Conservation (phyloP, 1,140 invertebrate species). For the Pachypeltis micranthus region DNA sequence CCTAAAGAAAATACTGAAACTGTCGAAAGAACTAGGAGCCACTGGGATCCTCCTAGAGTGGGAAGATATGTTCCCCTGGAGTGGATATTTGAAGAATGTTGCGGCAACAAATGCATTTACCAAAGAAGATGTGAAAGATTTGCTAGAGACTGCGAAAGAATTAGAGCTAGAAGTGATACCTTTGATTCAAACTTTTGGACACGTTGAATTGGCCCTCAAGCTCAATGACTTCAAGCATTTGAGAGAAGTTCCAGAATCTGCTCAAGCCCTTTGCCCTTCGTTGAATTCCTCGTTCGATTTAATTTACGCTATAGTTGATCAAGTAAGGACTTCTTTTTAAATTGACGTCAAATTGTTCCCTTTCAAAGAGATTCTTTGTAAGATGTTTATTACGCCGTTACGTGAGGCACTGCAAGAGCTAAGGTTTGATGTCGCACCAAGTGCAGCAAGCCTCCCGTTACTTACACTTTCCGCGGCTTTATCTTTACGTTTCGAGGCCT, state of each 20-base stretch:
- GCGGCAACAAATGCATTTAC: constrained; percentile 67
- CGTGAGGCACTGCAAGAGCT: too few relatives aligned
- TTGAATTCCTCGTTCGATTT: constrained; percentile 55
- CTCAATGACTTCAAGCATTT: constrained; percentile 59
- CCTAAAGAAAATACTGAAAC: constrained; percentile 57
- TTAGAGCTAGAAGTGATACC: constrained; percentile 77
- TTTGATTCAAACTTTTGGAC: constrained; percentile 90
- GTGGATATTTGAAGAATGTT: constrained; percentile 48
- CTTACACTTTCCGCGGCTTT: too few relatives aligned
- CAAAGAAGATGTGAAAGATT: constrained; percentile 48
- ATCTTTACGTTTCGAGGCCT: too few relatives aligned
- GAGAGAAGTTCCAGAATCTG: constrained; percentile 62
- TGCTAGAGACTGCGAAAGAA: constrained; percentile 50
- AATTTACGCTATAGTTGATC: constrained; percentile 67
- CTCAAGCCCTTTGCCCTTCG: constrained; percentile 73
- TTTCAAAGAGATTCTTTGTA: too few relatives aligned
- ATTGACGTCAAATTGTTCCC: background rate
- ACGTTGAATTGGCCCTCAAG: constrained; percentile 84
- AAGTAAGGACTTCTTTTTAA: constrained; percentile 42
- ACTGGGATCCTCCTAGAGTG: constrained; percentile 88
- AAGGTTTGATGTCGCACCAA: too few relatives aligned
- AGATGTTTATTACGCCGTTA: too few relatives aligned
- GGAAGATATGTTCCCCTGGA: constrained; percentile 96
- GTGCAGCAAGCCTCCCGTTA: too few relatives aligned
- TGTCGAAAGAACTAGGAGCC: constrained; percentile 63